A percentile compares a stretch with the other conserved stretches of the same genome.
Conservation (phyloP, 1,140 invertebrate species). For the Drosophila equinoxialis region DNA sequence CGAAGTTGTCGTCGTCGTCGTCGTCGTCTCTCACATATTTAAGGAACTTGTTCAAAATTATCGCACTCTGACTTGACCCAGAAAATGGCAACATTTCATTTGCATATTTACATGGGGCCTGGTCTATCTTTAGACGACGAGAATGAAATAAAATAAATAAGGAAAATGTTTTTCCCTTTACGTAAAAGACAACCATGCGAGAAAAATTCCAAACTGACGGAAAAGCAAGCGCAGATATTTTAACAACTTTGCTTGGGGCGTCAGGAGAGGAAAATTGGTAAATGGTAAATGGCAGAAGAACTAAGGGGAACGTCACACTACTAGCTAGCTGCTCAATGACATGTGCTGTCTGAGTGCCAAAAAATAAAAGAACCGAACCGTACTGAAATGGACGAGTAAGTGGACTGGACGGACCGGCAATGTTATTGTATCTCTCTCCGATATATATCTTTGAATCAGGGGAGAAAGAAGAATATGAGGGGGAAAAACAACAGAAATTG, state of each 20-base stretch:
- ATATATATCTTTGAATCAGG: constrained; percentile 52
- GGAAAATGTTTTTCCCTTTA: constrained; percentile 65
- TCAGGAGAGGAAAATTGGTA: not conserved
- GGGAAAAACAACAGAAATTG: not conserved
- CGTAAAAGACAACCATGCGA: constrained; percentile 62
- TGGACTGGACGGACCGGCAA: constrained; percentile 52
- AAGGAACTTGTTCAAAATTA: constrained; percentile 36
- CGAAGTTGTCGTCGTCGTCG: not conserved
- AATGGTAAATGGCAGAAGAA: not conserved
- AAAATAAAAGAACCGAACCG: constrained; percentile 23
- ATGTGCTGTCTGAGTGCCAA: constrained; percentile 73
- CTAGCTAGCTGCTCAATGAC: constrained; percentile 70
- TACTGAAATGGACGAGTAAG: constrained; percentile 45
- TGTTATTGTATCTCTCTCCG: constrained; percentile 55
- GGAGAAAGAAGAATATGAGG: constrained; percentile 25
- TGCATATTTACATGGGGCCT: constrained; percentile 61
- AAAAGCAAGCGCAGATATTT: constrained; percentile 74
- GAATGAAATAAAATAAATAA: constrained; percentile 28
- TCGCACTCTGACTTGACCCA: constrained; percentile 54
- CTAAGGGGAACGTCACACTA: constrained; percentile 38
- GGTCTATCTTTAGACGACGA: constrained; percentile 32
- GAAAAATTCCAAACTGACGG: constrained; percentile 76
- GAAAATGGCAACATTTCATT: constrained; percentile 60
- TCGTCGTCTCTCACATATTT: not conserved
- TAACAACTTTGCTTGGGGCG: constrained; percentile 50